Evolutionary conservation across 2,797 vertebrate genomes (phyloP).

Genomic region (Microcaecilia unicolor): DNA sequence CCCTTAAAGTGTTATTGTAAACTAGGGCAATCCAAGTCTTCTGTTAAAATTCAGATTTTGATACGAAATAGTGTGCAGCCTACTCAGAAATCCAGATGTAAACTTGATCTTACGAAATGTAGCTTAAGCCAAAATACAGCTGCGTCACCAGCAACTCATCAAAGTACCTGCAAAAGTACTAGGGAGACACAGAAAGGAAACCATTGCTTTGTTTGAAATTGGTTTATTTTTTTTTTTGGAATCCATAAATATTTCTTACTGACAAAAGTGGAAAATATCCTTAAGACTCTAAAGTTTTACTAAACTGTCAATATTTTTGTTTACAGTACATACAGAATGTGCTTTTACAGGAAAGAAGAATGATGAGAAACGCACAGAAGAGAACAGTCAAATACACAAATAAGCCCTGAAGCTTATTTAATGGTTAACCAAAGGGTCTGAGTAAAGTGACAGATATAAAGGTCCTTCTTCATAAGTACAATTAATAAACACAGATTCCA

Average conservation of each 20-base stretch:
- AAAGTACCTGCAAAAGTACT: too few species aligned
- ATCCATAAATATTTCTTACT: conserved; percentile 73
- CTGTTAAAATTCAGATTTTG: too few species aligned
- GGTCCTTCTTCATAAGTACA: conserved; percentile 52
- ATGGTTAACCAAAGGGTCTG: conserved; percentile 50
- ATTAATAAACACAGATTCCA: conserved; percentile 59
- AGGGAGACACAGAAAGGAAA: conserved; percentile 20
- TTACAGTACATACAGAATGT: conserved; percentile 65
- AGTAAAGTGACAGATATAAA: conserved; percentile 61
- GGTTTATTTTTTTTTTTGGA: conserved; percentile 69
- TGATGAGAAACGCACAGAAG: conserved; percentile 60
- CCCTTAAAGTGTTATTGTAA: too few species aligned
- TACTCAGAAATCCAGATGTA: too few species aligned
- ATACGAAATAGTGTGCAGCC: too few species aligned
- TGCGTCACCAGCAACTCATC: too few species aligned
- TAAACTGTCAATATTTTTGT: conserved; percentile 55
- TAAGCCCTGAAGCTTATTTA: conserved; percentile 45
- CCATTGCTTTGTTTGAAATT: conserved; percentile 53
- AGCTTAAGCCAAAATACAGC: too few species aligned
- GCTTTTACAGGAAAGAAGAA: conserved; percentile 59
- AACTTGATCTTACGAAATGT: too few species aligned
- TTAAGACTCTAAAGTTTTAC: conserved; percentile 66
- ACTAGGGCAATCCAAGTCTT: too few species aligned
- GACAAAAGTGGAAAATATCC: conserved; percentile 73
- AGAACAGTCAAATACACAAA: conserved; percentile 61